phyloP scores from a whole-genome alignment of 23 tunicate genomes.

The Oikopleura vanhoeffeni region DNA sequence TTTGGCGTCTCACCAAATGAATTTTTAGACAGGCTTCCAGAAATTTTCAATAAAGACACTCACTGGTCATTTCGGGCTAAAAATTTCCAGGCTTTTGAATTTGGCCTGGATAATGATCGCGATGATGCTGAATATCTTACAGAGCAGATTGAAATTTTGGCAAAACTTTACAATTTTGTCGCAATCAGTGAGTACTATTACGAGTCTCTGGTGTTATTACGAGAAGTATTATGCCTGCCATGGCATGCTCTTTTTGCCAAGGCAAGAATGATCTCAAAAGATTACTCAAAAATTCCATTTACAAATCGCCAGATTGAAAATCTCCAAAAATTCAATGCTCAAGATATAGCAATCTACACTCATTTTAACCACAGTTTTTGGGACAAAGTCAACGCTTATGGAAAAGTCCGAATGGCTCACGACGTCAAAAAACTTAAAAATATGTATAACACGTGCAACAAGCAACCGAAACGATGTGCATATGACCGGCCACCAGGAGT shows the following conservation, averaged over 20 bases:
- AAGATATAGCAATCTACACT: background rate
- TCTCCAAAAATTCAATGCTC: background rate
- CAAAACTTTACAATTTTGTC: background rate
- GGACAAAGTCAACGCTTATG: background rate
- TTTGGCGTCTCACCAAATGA: background rate
- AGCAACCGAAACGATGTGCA: background rate
- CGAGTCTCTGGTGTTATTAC: background rate
- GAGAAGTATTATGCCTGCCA: background rate
- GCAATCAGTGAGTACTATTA: background rate
- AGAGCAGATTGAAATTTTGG: background rate
- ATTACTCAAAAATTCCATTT: background rate
- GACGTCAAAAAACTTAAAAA: background rate
- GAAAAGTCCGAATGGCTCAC: background rate
- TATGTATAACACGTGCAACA: background rate
- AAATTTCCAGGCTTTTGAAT: constrained; percentile 8
- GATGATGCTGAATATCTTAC: background rate
- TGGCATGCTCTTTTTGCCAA: background rate
- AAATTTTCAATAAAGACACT: background rate
- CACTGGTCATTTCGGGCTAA: background rate
- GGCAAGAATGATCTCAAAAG: background rate
- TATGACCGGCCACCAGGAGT: background rate
- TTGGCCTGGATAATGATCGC: background rate
- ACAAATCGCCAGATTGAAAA: background rate
- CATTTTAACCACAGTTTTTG: background rate
- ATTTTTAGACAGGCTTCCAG: background rate